Percentiles rank a stretch among this genome's conserved stretches.
Evolutionary conservation across 2,113 vertebrate species (phyloP).

Genomic region (Phalacrocorax pelagicus): DNA sequence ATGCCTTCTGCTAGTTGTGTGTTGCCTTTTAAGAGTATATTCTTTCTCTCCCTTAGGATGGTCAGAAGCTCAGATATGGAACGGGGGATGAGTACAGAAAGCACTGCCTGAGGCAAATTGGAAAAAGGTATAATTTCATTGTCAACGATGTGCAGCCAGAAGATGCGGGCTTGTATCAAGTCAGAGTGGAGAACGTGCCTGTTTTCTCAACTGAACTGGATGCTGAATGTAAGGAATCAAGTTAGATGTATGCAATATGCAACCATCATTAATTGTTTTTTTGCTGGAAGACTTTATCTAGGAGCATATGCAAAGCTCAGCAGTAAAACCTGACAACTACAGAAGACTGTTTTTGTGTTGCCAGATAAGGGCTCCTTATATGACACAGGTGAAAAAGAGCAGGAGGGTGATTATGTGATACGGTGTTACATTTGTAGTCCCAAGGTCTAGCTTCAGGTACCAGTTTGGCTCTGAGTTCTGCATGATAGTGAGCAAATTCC

Average conservation of each 20-base stretch:
- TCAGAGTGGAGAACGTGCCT: constrained; percentile 82
- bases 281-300: not conserved
- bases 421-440: not conserved
- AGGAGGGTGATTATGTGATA: not conserved
- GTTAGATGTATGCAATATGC: not conserved
- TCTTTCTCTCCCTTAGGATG: constrained; percentile 70
- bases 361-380: not conserved
- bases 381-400: not conserved
- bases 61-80: constrained; percentile 67
- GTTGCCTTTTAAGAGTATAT: not conserved
- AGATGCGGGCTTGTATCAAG: constrained; percentile 88
- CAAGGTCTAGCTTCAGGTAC: not conserved
- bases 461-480: not conserved
- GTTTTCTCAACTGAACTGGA: constrained; percentile 82
- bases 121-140: constrained; percentile 80
- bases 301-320: not conserved
- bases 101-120: constrained; percentile 63
- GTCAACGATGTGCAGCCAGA: constrained; percentile 79
- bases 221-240: constrained; percentile 67
- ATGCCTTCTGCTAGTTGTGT: not conserved
- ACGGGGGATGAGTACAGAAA: constrained; percentile 53
- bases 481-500: not conserved
- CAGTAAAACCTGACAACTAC: not conserved
- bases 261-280: not conserved
- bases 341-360: not conserved